These are phyloP conservation scores for Zeuzera pyrina DNA, from an alignment of 2,888 invertebrate species.

Conservation along the genomic window DNA sequence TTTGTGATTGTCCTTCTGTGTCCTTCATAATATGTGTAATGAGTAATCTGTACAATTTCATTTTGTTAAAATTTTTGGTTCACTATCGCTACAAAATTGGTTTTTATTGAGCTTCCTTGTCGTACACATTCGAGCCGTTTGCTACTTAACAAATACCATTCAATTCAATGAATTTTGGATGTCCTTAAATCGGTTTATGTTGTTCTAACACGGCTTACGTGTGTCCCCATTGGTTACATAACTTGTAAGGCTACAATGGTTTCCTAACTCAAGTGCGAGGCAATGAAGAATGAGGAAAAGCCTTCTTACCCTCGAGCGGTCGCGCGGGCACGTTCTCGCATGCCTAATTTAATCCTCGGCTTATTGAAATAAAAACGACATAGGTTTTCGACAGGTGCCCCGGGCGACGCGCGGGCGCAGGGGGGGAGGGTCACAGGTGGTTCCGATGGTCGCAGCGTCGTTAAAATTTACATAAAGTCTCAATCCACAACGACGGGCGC, in stretches of 20 bases:
- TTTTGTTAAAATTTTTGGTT: no score
- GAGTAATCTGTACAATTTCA: no score
- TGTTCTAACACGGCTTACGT: conserved; percentile 17
- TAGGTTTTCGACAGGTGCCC: conserved; percentile 71
- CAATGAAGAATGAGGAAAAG: conserved; percentile 35
- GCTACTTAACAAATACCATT: no score
- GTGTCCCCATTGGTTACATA: conserved; percentile 7
- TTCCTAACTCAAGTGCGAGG: conserved; percentile 23
- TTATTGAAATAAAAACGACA: conserved; percentile 73
- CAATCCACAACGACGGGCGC: conserved; percentile 64
- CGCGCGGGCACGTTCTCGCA: conserved; percentile 48
- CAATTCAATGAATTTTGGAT: no score
- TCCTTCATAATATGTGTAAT: no score
- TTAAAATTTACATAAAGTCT: conserved; percentile 75
- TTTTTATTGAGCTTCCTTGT: no score
- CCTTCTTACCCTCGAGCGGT: conserved; percentile 23
- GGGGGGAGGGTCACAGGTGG: conserved; percentile 62
- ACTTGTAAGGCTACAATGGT: conserved; percentile 19
- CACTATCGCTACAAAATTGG: no score
- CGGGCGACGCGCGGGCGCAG: conserved; percentile 23
- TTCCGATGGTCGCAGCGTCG: conserved; percentile 71
- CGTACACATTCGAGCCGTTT: no score
- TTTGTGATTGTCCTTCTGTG: no score
- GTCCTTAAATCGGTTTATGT: conserved; percentile 4
- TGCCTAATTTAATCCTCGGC: conserved; percentile 69